These are phyloP conservation scores for Malaclemys terrapin DNA, from an alignment of 2,113 vertebrate genomes.

Conservation along the genomic window DNA sequence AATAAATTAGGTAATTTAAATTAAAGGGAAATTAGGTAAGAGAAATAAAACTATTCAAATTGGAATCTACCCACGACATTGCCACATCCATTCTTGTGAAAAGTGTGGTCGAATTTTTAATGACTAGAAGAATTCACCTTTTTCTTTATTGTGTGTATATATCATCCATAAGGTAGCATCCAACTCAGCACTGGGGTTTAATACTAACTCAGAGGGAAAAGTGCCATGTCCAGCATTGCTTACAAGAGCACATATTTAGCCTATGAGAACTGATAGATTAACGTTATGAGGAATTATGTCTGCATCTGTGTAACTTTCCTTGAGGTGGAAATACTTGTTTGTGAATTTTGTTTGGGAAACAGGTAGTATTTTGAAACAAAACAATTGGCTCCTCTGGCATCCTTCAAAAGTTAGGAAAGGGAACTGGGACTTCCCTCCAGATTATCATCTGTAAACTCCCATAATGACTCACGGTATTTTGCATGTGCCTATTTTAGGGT, in stretches of 20 bases:
- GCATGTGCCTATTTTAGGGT: background rate
- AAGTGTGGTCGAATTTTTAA: background rate
- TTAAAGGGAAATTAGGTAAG: background rate
- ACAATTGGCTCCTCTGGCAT: background rate
- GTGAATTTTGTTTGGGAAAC: background rate
- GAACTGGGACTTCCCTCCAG: background rate
- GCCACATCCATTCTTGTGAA: background rate
- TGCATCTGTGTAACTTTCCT: background rate
- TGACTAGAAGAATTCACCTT: background rate
- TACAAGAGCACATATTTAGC: background rate
- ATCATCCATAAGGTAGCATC: background rate
- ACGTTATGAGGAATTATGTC: background rate
- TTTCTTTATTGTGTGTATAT: background rate
- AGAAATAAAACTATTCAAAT: background rate
- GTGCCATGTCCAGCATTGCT: background rate
- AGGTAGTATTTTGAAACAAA: background rate
- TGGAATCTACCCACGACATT: background rate
- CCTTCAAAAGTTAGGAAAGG: background rate
- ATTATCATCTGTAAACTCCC: background rate
- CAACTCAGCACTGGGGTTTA: background rate
- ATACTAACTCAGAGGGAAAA: background rate
- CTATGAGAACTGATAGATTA: background rate
- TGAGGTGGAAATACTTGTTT: background rate
- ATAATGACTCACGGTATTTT: background rate
- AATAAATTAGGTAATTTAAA: background rate